These are phyloP conservation scores for Cerceris ruficornis DNA, from an alignment of 2,888 invertebrate species.

Conservation along the genomic window DNA sequence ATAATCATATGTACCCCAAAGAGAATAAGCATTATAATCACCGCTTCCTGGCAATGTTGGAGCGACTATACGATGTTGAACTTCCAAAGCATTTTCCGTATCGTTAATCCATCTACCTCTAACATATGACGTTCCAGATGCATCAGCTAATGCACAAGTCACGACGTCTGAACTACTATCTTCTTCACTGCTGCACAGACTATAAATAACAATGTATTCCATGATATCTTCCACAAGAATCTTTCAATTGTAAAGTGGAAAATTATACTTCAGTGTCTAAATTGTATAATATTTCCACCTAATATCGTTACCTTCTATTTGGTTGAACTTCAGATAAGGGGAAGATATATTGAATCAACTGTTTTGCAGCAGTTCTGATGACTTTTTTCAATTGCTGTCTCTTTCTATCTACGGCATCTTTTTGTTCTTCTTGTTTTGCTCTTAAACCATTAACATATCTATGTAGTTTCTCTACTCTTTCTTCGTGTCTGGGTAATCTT, in stretches of 20 bases:
- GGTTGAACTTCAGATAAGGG: constrained; percentile 85
- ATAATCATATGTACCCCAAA: constrained; percentile 85
- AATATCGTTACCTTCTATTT: constrained; percentile 78
- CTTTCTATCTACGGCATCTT: constrained; percentile 82
- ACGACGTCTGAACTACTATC: constrained; percentile 75
- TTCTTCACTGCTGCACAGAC: constrained; percentile 77
- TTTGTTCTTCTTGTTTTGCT: constrained; percentile 83
- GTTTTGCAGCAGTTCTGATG: constrained; percentile 84
- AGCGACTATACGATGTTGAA: constrained; percentile 90
- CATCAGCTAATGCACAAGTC: constrained; percentile 85
- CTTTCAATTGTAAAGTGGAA: not conserved
- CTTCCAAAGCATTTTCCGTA: constrained; percentile 87
- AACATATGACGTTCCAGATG: constrained; percentile 90
- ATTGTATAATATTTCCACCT: not conserved
- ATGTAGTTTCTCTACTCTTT: constrained; percentile 85
- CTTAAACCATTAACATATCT: constrained; percentile 83
- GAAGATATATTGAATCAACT: constrained; percentile 87
- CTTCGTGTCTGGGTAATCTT: constrained; percentile 85
- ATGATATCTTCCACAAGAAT: not conserved
- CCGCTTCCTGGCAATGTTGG: constrained; percentile 92
- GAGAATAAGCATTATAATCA: constrained; percentile 90
- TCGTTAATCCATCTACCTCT: constrained; percentile 90
- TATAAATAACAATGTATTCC: constrained; percentile 41
- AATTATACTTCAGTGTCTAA: not conserved
- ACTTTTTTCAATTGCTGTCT: constrained; percentile 84